phyloP scores from a whole-genome alignment of 2,888 invertebrate genomes.

The Junonia oenone region DNA sequence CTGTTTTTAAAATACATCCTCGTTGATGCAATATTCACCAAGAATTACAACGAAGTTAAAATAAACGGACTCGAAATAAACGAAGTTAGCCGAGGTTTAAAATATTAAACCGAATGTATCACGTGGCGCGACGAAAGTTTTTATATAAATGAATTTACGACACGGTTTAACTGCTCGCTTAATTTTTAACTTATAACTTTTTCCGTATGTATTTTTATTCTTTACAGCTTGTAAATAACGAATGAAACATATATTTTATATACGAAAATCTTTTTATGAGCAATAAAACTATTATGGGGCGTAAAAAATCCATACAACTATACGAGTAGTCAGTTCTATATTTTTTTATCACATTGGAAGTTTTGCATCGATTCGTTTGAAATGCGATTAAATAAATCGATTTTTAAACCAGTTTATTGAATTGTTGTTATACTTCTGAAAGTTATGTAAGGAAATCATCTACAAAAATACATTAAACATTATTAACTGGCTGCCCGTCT shows the following conservation, averaged over 20 bases:
- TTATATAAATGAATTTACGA: not conserved
- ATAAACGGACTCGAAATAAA: too few relatives aligned
- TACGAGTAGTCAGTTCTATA: too few relatives aligned
- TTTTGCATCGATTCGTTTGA: too few relatives aligned
- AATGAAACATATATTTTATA: not conserved
- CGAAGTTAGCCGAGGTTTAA: not conserved
- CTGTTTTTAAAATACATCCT: not conserved
- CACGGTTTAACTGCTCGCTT: not conserved
- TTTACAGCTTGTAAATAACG: not conserved
- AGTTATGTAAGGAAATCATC: too few relatives aligned
- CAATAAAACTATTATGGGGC: not conserved
- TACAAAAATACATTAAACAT: too few relatives aligned
- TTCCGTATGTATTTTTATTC: not conserved
- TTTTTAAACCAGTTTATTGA: too few relatives aligned
- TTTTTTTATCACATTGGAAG: too few relatives aligned
- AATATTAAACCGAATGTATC: not conserved
- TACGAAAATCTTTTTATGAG: too few relatives aligned
- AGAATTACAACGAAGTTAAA: too few relatives aligned
- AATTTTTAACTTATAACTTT: not conserved
- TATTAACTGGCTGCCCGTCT: too few relatives aligned
- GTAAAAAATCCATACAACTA: not conserved
- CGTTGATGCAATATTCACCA: not conserved
- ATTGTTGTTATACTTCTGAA: too few relatives aligned
- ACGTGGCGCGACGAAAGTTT: not conserved
- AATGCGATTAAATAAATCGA: too few relatives aligned